Conservation (phyloP, 2,113 vertebrate species). For the Eublepharis macularius region DNA sequence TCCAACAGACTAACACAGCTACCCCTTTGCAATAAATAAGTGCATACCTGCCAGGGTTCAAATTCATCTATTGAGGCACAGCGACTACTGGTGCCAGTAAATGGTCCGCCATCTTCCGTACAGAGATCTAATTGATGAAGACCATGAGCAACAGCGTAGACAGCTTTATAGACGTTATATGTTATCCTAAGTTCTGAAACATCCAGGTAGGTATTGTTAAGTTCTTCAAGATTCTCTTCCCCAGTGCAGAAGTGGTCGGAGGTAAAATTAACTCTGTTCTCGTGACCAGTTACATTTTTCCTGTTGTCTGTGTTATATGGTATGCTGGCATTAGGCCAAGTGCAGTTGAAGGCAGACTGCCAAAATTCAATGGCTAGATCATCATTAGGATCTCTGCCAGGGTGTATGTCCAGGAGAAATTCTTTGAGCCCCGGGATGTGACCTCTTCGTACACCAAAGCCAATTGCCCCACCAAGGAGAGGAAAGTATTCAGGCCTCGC, state of each 20-base stretch:
- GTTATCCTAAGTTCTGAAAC: constrained; percentile 83
- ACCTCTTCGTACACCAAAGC: constrained; percentile 79
- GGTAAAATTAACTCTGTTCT: constrained; percentile 35
- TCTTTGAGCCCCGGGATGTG: constrained; percentile 76
- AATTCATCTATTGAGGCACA: constrained; percentile 80
- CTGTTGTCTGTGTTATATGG: constrained; percentile 59
- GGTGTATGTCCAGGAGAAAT: constrained; percentile 77
- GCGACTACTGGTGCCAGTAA: neutral
- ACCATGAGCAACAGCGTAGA: constrained; percentile 82
- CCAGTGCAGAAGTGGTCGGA: constrained; percentile 76
- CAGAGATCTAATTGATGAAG: constrained; percentile 79
- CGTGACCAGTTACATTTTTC: constrained; percentile 52
- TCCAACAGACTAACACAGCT: neutral
- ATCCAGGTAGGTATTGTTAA: constrained; percentile 83
- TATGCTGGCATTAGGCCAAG: constrained; percentile 63
- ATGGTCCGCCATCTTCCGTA: too few species aligned
- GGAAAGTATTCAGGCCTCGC: constrained; percentile 73
- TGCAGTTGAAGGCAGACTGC: constrained; percentile 85
- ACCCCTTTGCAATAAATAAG: neutral
- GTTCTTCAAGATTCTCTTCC: constrained; percentile 68
- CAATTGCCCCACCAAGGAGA: constrained; percentile 80
- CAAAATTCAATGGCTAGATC: constrained; percentile 83
- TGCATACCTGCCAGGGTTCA: constrained; percentile 82
- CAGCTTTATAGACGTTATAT: constrained; percentile 85
- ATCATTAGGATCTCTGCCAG: constrained; percentile 65